Evolutionary conservation across 30 jellyfish, hydroid and myxozoan genomes (phyloP), one percentile per base, ranked within the genome.

Genomic region (Aurelia sp.): DNA sequence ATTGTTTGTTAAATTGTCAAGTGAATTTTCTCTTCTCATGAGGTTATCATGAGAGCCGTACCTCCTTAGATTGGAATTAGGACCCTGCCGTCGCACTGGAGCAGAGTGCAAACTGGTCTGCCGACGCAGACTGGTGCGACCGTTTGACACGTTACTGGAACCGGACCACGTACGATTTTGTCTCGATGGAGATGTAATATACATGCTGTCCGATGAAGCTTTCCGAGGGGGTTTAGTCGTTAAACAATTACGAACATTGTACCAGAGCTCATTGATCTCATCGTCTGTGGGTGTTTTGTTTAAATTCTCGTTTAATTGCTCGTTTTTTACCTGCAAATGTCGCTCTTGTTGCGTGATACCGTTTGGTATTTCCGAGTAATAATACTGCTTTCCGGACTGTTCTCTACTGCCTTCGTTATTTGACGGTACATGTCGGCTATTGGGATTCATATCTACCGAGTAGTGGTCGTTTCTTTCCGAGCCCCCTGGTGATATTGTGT

Each of bases 271-370:
- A 69, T 94, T 85, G 37, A 94, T 94, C 62, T 94, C 99, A 30
- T 94, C 99, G 62, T 94, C 99, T 4, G 99, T 94, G 16, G 99
- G 99, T 13, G 99, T 94, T 78, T 89, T 94, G 79, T 94, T 84
- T 44, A 93, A 74, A 18, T 51, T 44, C 13, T 63, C 66, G 18
- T 60, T 58, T 59, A 59, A 59, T 4, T 21, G 33, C 13, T 59
- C 69, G 23, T 59, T 59, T n/a, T 59, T 59, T 13, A 4, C 69
- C 11, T n/a, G 33, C 69, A 59, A 59, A 59, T 59, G 33, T 21
- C 69, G 69, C 16, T 40, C 70, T 41, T 19, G 48, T 48, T 47
- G 84, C 62, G 79, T 69, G 79, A 69, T 69, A 11, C 79, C 79
- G 35, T 35, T 69, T 6, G 79, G 79, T 4, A 69, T 69, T 69